Evolutionary conservation across 2,888 invertebrate species (phyloP).

Genomic region (Pocota personata): DNA sequence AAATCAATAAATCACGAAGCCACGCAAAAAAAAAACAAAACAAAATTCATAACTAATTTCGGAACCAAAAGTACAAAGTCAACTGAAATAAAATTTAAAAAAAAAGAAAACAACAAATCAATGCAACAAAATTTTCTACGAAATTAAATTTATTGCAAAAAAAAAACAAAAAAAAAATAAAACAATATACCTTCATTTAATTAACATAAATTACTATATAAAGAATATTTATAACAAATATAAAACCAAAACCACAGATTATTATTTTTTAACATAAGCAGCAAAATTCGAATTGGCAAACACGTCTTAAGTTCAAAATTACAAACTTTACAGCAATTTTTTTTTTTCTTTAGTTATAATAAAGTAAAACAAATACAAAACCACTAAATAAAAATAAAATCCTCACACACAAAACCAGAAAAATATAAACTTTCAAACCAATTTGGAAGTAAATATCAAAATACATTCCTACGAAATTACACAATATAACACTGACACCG

Average conservation of each 20-base stretch:
- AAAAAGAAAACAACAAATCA: slow-evolving; percentile 35
- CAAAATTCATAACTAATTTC: slow-evolving; percentile 67
- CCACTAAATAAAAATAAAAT: slow-evolving; percentile 38
- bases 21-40: slow-evolving; percentile 43
- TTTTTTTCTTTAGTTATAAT: not conserved
- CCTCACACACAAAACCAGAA: slow-evolving; percentile 26
- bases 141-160: slow-evolving; percentile 60
- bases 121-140: slow-evolving; percentile 69
- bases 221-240: slow-evolving; percentile 29
- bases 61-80: slow-evolving; percentile 71
- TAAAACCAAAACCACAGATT: not conserved
- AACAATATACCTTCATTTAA: slow-evolving; percentile 20
- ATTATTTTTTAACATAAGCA: slow-evolving; percentile 11
- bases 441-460: slow-evolving; percentile 76
- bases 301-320: slow-evolving; percentile 33
- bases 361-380: not conserved
- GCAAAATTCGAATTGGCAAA: slow-evolving; percentile 36
- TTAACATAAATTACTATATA: slow-evolving; percentile 43
- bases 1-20: slow-evolving; percentile 72
- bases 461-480: slow-evolving; percentile 78
- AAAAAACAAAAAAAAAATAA: slow-evolving; percentile 72
- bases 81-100: slow-evolving; percentile 44
- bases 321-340: not conserved
- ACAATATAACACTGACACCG: slow-evolving; percentile 83
- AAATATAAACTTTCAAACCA: slow-evolving; percentile 50